phyloP scores from a whole-genome alignment of 2,797 vertebrate genomes.

The Cuculus canorus region DNA sequence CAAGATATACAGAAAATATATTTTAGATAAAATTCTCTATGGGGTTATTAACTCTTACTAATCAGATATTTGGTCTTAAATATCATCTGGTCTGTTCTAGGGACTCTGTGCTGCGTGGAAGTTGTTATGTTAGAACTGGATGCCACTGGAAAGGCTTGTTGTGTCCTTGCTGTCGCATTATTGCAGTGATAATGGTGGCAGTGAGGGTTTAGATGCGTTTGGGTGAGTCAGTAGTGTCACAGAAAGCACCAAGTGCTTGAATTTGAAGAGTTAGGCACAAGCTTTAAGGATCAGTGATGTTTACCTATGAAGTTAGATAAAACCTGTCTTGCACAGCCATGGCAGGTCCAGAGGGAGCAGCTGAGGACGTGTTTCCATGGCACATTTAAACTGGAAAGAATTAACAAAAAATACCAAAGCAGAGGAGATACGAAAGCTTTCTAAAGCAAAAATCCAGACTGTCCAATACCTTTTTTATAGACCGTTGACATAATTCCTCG shows the following conservation, averaged over 20 bases:
- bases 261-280: neutral
- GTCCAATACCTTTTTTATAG: neutral
- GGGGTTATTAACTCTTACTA: neutral
- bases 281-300: neutral
- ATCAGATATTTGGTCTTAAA: neutral
- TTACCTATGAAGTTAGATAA: neutral
- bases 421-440: neutral
- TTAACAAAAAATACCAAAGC: neutral
- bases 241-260: neutral
- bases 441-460: slow-evolving; percentile 12
- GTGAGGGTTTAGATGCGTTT: neutral
- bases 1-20: neutral
- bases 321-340: neutral
- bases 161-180: neutral
- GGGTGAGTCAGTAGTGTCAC: neutral
- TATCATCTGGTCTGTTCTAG: neutral
- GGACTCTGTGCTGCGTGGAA: neutral
- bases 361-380: neutral
- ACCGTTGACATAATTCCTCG: slow-evolving; percentile 1
- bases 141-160: neutral
- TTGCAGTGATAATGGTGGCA: neutral
- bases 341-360: neutral
- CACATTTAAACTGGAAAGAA: neutral
- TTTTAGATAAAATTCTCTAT: neutral
- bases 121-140: neutral